Conservation (phyloP, 1,140 invertebrate genomes). For the Drosophila rhopaloa region DNA sequence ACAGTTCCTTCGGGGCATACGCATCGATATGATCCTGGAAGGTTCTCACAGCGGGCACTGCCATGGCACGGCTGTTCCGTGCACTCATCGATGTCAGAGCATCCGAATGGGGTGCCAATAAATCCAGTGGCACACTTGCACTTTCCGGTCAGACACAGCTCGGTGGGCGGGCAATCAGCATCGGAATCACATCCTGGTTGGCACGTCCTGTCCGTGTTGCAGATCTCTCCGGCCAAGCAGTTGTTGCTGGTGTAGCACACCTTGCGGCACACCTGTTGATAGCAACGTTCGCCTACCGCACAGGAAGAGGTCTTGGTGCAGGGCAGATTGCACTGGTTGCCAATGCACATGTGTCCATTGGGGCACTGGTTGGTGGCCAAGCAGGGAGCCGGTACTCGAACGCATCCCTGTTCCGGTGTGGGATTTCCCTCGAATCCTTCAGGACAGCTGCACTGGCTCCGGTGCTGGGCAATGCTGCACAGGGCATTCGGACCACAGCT, state of each 20-base stretch:
- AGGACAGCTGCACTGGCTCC: constrained; percentile 91
- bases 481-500: constrained; percentile 94
- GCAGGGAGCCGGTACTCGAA: constrained; percentile 90
- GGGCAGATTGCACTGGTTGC: constrained; percentile 90
- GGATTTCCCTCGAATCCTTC: constrained; percentile 93
- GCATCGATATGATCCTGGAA: constrained; percentile 92
- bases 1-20: constrained; percentile 90
- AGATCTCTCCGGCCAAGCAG: constrained; percentile 94
- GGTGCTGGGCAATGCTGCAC: constrained; percentile 90
- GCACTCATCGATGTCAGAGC: constrained; percentile 92
- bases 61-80: constrained; percentile 91
- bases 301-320: constrained; percentile 90
- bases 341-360: constrained; percentile 89
- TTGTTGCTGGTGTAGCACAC: constrained; percentile 95
- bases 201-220: constrained; percentile 91
- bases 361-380: constrained; percentile 89
- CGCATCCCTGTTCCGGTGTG: constrained; percentile 94
- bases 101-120: constrained; percentile 88
- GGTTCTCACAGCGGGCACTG: constrained; percentile 91
- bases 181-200: constrained; percentile 92
- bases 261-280: constrained; percentile 91
- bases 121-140: constrained; percentile 92
- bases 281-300: constrained; percentile 93
- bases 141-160: constrained; percentile 92
- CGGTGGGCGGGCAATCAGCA: constrained; percentile 91